Evolutionary conservation across 2,113 vertebrate species (phyloP).

Genomic region (Corythaeola cristata): DNA sequence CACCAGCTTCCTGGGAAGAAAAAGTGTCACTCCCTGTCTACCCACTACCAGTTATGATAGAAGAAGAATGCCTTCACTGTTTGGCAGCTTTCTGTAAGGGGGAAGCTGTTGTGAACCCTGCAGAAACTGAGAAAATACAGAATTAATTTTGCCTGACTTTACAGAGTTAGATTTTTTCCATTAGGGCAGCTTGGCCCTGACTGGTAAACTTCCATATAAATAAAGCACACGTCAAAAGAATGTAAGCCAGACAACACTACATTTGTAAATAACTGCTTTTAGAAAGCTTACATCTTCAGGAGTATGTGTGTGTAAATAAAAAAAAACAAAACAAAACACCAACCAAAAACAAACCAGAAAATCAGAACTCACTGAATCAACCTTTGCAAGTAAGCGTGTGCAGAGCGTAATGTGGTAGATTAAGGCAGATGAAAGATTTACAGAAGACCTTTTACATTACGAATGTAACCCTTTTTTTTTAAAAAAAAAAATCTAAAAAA

Average conservation of each 20-base stretch:
- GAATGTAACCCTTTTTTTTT: neutral
- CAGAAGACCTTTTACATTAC: neutral
- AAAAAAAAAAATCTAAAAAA: neutral
- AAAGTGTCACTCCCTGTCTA: neutral
- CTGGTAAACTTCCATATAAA: neutral
- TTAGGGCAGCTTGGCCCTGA: neutral
- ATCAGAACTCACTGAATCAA: neutral
- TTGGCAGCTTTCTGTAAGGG: neutral
- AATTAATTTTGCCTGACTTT: neutral
- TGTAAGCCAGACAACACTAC: neutral
- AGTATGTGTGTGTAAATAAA: neutral
- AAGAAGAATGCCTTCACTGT: neutral
- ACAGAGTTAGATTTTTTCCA: neutral
- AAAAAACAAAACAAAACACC: neutral
- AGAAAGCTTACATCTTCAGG: neutral
- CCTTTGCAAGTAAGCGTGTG: neutral
- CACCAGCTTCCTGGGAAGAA: neutral
- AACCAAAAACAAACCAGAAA: too few relatives aligned
- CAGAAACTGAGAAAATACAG: constrained; percentile 3
- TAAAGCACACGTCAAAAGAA: neutral
- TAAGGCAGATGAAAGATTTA: neutral
- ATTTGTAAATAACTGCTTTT: neutral
- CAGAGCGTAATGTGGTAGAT: neutral
- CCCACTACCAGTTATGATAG: neutral
- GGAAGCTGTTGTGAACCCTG: neutral